Percentiles rank a stretch among this genome's conserved stretches.
Conservation (phyloP, 1,140 invertebrate genomes). For the Bombus vancouverensis region DNA sequence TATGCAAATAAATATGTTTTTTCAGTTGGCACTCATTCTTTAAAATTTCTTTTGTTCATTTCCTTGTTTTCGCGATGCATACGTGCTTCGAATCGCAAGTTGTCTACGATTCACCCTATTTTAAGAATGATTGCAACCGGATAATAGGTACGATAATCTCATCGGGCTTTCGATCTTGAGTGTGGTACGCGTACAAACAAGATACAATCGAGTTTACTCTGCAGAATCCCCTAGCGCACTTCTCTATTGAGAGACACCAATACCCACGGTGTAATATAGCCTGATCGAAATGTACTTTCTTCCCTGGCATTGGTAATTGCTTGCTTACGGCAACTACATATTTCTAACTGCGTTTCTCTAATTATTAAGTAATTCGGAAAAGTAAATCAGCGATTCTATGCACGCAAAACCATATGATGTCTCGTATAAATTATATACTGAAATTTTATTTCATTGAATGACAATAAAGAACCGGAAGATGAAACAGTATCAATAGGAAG, state of each 20-base stretch:
- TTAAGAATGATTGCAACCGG: conserved; percentile 67
- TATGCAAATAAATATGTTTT: not conserved
- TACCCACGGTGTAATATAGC: conserved; percentile 13
- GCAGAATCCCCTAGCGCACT: conserved; percentile 36
- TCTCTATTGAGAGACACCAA: conserved; percentile 39
- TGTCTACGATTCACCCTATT: conserved; percentile 68
- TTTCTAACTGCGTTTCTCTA: not conserved
- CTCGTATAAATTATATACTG: too few relatives aligned
- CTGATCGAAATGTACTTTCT: conserved; percentile 18
- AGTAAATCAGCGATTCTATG: not conserved
- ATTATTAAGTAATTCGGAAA: not conserved
- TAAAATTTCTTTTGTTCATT: not conserved
- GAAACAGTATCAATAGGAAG: not conserved
- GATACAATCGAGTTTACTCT: conserved; percentile 56
- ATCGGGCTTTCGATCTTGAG: conserved; percentile 62
- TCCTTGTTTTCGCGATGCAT: conserved; percentile 16
- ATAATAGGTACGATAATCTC: conserved; percentile 60
- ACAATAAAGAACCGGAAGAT: not conserved
- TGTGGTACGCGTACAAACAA: conserved; percentile 58
- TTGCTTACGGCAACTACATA: not conserved
- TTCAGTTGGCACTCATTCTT: not conserved
- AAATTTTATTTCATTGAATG: not conserved
- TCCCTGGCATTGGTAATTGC: conserved; percentile 17
- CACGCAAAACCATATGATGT: not conserved
- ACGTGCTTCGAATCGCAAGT: conserved; percentile 59